These are phyloP conservation scores for Eupithecia insigniata DNA, from an alignment of 2,888 invertebrate species.

Conservation along the genomic window DNA sequence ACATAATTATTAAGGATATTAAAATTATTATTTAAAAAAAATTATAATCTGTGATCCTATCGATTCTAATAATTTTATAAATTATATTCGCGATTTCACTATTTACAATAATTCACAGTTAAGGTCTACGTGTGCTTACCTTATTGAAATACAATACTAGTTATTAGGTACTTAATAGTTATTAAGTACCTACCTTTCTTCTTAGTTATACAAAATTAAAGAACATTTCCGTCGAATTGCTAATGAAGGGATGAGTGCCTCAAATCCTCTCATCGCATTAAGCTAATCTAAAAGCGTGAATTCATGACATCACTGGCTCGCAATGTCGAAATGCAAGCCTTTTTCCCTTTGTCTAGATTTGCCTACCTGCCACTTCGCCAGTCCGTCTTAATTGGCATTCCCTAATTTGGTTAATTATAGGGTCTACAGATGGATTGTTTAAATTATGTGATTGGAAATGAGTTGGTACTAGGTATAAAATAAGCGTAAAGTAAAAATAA, in stretches of 20 bases:
- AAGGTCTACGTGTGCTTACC: too few relatives aligned
- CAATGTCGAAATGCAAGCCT: slow-evolving; percentile 33
- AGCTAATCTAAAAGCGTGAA: slow-evolving; percentile 5
- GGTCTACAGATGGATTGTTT: neutral
- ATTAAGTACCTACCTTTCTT: too few relatives aligned
- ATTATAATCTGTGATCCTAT: too few relatives aligned
- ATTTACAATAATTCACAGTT: too few relatives aligned
- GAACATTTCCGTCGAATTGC: neutral
- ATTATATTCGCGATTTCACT: too few relatives aligned
- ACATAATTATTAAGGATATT: too few relatives aligned
- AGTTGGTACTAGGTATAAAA: neutral
- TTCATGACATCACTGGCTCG: slow-evolving; percentile 35
- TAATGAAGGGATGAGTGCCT: slow-evolving; percentile 1
- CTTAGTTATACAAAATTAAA: neutral
- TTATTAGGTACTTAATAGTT: too few relatives aligned
- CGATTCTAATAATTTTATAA: too few relatives aligned
- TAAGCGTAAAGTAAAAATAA: too few relatives aligned
- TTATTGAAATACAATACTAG: too few relatives aligned
- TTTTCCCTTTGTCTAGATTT: slow-evolving; percentile 29
- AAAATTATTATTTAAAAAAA: too few relatives aligned
- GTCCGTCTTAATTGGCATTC: slow-evolving; percentile 23
- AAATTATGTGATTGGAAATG: neutral
- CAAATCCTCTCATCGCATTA: neutral
- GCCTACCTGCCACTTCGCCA: slow-evolving; percentile 33
- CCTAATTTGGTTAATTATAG: slow-evolving; percentile 7